Conservation (phyloP, 1,140 invertebrate genomes). For the Sycobia sp. region DNA sequence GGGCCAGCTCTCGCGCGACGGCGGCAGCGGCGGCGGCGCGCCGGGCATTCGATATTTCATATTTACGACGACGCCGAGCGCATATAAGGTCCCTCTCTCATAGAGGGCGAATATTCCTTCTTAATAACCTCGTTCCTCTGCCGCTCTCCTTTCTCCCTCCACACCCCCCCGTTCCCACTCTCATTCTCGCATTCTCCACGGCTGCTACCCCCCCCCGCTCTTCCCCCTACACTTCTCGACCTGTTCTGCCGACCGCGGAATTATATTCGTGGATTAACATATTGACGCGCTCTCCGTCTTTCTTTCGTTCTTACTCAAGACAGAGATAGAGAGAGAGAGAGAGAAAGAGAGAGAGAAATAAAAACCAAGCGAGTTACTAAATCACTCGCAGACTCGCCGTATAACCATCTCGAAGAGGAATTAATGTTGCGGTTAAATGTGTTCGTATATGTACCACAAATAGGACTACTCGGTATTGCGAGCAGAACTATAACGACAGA, state of each 20-base stretch:
- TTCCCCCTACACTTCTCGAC: too few relatives aligned
- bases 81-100: slow-evolving; percentile 40
- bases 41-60: slow-evolving; percentile 58
- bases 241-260: slow-evolving; percentile 41
- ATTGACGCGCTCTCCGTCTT: slow-evolving; percentile 50
- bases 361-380: slow-evolving; percentile 59
- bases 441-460: too few relatives aligned
- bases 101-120: slow-evolving; percentile 46
- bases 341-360: slow-evolving; percentile 37
- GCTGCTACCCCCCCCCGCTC: slow-evolving; percentile 13
- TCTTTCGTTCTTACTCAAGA: slow-evolving; percentile 4
- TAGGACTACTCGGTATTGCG: too few relatives aligned
- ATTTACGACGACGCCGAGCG: slow-evolving; percentile 56
- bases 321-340: too few relatives aligned
- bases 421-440: slow-evolving; percentile 49
- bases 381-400: slow-evolving; percentile 50
- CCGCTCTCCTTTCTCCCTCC: slow-evolving; percentile 42
- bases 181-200: slow-evolving; percentile 37
- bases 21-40: background rate
- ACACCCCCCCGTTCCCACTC: slow-evolving; percentile 40
- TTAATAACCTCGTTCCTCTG: slow-evolving; percentile 54
- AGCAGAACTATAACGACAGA: background rate
- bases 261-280: slow-evolving; percentile 61
- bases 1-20: slow-evolving; percentile 33
- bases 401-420: slow-evolving; percentile 51